Base-by-base conservation (phyloP, 1,140 invertebrate genomes). In the Lasaia peninsularis region DNA sequence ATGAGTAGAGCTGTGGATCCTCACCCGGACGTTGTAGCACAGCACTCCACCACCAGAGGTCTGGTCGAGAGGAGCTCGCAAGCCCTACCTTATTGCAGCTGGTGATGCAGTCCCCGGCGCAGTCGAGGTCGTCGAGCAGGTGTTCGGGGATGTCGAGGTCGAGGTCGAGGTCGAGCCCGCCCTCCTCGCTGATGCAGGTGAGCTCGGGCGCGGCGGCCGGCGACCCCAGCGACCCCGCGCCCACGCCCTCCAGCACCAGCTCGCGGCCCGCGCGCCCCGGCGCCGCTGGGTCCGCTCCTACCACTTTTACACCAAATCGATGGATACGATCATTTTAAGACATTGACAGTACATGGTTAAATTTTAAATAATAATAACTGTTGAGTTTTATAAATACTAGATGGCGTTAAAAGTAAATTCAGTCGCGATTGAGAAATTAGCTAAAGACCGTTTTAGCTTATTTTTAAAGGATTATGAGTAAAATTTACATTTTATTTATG, bases 111-210 rank as follows among this genome's bases (percentile, higher is more conserved):
- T 96, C 95, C 18, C 94, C 94, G 55, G 94, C 94, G 65, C 95
- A 95, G 68, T 96, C 95, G 35, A 96, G 88, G 67, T 96, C 94
- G 62, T 96, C 95, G 2, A 96, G 89, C 28, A 96, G 80, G 85
- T 96, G 95, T 70, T 96, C 95, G 0, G 94, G 94, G 55, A 95
- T 91, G 21, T 88, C 80, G 48, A 88, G 67, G 52, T 88, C 83
- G 33, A 93, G 75, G 86, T 96, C 95, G 91, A 96, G 93, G 73
- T 96, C 95, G 1, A 95, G 94, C 21, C 96, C 94, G 33, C 95
- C 95, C 75, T 96, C 95, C 77, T 97, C 96, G 4, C 95, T 96
- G 69, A 97, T 97, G 76, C 95, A 96, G 1, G 95, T 97, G 35
- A 96, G 89, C 79, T 96, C 95, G 0, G 93, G 93, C 63, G 94